Conservation (phyloP, 1,140 invertebrate species). For the Euglossa dilemma region DNA sequence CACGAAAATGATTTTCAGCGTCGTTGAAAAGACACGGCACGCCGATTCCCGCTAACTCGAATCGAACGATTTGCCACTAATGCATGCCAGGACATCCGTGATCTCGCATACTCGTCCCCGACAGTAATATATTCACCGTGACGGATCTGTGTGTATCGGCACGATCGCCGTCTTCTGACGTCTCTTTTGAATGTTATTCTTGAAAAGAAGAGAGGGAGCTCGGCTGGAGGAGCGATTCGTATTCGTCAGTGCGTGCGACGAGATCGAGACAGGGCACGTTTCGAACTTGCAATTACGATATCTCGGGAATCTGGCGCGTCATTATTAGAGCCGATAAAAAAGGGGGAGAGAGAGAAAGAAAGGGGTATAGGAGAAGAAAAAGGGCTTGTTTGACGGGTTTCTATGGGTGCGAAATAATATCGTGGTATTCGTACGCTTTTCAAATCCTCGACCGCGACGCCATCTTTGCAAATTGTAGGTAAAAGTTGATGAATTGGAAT, state of each 20-base stretch:
- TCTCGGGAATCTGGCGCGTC: slow-evolving; percentile 52
- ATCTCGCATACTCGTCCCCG: slow-evolving; percentile 70
- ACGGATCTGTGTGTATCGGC: slow-evolving; percentile 66
- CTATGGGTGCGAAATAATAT: not conserved
- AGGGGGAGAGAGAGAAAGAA: not conserved
- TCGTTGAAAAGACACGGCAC: not conserved
- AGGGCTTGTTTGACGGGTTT: not conserved
- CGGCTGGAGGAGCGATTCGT: slow-evolving; percentile 29
- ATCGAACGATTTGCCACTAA: slow-evolving; percentile 45
- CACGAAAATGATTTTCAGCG: slow-evolving; percentile 22
- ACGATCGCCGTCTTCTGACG: slow-evolving; percentile 58
- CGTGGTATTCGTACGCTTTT: not conserved
- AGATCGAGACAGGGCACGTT: slow-evolving; percentile 77
- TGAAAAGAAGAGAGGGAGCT: slow-evolving; percentile 17
- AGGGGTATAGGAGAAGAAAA: not conserved
- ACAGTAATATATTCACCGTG: slow-evolving; percentile 71
- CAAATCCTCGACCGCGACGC: not conserved
- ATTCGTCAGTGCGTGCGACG: slow-evolving; percentile 51
- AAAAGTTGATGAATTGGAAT: not conserved
- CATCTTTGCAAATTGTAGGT: not conserved
- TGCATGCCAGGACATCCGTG: slow-evolving; percentile 61
- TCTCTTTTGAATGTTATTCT: slow-evolving; percentile 69
- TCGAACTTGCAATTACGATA: slow-evolving; percentile 58
- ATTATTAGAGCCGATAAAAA: slow-evolving; percentile 48
- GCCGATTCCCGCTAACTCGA: not conserved